phyloP scores from a whole-genome alignment of 2,888 invertebrate genomes.

The Mycalesis mineus region DNA sequence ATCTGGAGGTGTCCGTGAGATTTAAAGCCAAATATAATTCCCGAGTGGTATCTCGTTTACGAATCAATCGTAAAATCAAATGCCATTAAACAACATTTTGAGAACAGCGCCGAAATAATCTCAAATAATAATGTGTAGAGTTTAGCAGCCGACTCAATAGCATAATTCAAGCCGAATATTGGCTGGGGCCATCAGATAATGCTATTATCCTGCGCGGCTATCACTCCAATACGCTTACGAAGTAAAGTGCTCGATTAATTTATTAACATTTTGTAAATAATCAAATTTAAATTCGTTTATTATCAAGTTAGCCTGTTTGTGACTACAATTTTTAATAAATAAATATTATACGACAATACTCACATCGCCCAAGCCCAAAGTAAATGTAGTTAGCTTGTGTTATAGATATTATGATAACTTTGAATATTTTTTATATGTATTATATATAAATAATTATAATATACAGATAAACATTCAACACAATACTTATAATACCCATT shows the following conservation, averaged over 20 bases:
- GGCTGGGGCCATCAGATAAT: constrained; percentile 45
- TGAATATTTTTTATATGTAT: no score
- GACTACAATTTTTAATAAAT: no score
- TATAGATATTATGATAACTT: no score
- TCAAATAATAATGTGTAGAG: constrained; percentile 28
- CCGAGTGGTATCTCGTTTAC: constrained; percentile 39
- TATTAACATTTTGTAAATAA: no score
- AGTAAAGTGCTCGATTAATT: constrained; percentile 15
- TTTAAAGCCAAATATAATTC: not conserved
- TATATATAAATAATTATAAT: no score
- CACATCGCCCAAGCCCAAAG: no score
- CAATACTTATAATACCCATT: no score
- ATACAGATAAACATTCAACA: no score
- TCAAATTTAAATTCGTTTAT: no score
- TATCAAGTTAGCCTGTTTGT: no score
- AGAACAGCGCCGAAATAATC: constrained; percentile 33
- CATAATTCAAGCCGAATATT: constrained; percentile 54
- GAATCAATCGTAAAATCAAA: constrained; percentile 30
- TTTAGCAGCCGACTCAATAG: constrained; percentile 39
- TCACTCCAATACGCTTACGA: constrained; percentile 30
- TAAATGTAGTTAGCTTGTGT: no score
- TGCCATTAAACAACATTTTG: constrained; percentile 9
- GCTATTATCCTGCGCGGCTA: constrained; percentile 36
- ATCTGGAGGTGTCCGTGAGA: not conserved
- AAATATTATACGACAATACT: no score